Percentiles rank a stretch among this genome's conserved stretches.
These are phyloP conservation scores for Himalopsyche kuldschensis DNA, from an alignment of 2,888 invertebrate species.

Conservation along the genomic window DNA sequence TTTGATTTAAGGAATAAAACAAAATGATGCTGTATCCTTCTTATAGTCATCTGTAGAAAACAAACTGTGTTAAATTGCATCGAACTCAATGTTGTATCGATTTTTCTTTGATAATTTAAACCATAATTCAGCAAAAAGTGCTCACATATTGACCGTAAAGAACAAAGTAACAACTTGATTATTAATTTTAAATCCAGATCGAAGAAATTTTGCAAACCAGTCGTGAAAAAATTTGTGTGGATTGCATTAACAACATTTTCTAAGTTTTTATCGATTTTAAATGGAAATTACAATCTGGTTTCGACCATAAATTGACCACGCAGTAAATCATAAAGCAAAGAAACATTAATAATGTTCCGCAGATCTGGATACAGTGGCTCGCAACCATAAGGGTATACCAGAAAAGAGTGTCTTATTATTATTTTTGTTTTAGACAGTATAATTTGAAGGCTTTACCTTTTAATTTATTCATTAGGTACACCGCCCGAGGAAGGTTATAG, in stretches of 20 bases:
- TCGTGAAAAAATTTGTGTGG: neutral
- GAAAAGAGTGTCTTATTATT: no score
- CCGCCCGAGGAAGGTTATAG: no score
- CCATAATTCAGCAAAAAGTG: neutral
- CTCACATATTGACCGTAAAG: neutral
- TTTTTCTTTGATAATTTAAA: neutral
- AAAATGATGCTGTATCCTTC: no score
- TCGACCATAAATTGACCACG: constrained; percentile 17
- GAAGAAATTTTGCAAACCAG: neutral
- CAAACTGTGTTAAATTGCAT: no score
- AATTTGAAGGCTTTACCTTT: no score
- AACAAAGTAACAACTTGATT: neutral
- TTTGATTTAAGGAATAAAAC: no score
- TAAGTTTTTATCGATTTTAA: constrained; percentile 28
- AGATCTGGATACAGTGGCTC: neutral
- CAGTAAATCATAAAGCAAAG: constrained; percentile 33
- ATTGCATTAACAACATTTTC: neutral
- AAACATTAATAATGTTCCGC: constrained; percentile 29
- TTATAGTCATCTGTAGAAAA: no score
- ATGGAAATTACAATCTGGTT: constrained; percentile 29
- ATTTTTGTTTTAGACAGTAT: no score
- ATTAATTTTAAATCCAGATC: neutral
- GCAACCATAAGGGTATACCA: no score
- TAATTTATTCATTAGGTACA: no score
- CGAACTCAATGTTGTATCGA: no score